A percentile compares a stretch with the other conserved stretches of the same genome.
These are phyloP conservation scores for Catamblyrhynchus diadema DNA, from an alignment of 2,797 vertebrate genomes.

Conservation along the genomic window DNA sequence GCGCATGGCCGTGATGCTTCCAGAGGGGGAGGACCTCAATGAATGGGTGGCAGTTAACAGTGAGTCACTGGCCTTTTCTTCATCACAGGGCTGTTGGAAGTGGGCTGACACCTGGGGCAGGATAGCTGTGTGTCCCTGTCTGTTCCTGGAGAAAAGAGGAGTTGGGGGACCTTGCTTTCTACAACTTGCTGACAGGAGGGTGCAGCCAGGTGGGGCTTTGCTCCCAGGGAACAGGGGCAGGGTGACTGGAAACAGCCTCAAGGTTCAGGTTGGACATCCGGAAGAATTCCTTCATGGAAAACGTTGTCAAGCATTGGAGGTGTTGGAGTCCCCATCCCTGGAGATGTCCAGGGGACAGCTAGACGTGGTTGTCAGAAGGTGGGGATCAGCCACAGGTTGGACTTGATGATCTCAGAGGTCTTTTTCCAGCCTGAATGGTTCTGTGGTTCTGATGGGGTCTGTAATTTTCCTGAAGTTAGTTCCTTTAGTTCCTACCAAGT, in stretches of 20 bases:
- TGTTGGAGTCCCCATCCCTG: neutral
- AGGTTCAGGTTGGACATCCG: neutral
- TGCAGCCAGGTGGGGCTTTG: neutral
- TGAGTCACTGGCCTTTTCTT: conserved; percentile 74
- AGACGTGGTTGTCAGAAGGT: neutral
- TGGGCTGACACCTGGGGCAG: neutral
- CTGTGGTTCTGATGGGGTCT: neutral
- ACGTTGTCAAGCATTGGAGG: fast-evolving
- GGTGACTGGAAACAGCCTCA: neutral
- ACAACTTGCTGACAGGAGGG: neutral
- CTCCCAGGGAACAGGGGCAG: neutral
- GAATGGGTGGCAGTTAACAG: conserved; percentile 99
- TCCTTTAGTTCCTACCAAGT: neutral
- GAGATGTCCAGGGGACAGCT: neutral
- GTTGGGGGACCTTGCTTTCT: neutral
- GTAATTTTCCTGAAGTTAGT: neutral
- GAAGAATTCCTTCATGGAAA: neutral
- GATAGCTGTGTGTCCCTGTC: neutral
- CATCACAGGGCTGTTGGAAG: fast-evolving
- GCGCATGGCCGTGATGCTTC: conserved; percentile 96
- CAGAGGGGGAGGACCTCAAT: conserved; percentile 95
- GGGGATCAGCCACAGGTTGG: neutral
- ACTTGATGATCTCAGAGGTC: neutral
- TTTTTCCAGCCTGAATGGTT: neutral
- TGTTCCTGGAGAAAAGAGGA: neutral